Conservation (phyloP, 1,140 invertebrate genomes). For the Penaeus indicus region DNA sequence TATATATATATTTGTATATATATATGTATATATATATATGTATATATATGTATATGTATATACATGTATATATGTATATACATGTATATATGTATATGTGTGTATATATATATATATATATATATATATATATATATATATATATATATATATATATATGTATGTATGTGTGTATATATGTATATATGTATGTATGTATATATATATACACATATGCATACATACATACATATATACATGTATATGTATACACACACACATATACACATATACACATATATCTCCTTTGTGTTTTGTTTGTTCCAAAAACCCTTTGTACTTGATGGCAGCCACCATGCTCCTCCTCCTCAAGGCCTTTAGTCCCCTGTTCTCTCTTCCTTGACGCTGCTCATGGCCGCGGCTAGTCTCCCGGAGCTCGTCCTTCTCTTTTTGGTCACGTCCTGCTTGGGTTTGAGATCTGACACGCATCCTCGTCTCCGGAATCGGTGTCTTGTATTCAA, state of each 20-base stretch:
- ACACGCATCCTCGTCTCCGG: no score
- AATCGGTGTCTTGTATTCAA: no score
- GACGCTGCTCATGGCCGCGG: no score
- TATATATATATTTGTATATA: neutral
- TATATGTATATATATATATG: neutral
- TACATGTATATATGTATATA: conserved; percentile 7
- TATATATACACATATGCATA: neutral
- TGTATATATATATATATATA: conserved; percentile 14
- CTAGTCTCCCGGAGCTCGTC: no score
- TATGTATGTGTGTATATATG: neutral
- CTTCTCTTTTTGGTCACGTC: no score
- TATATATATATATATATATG: conserved; percentile 9
- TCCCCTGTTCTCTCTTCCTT: no score
- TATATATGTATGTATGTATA: neutral
- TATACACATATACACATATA: neutral
- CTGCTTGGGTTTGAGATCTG: no score
- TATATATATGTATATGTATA: neutral
- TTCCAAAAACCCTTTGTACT: no score
- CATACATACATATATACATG: neutral
- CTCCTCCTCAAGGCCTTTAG: no score
- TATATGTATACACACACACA: neutral
- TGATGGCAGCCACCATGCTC: no score
- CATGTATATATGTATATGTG: neutral
- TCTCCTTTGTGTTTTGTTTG: no score
- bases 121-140: conserved; percentile 23